Evolutionary conservation across 2,888 invertebrate genomes (phyloP), one percentile per base, ranked within the genome.

Genomic region (Tortrix viridana): DNA sequence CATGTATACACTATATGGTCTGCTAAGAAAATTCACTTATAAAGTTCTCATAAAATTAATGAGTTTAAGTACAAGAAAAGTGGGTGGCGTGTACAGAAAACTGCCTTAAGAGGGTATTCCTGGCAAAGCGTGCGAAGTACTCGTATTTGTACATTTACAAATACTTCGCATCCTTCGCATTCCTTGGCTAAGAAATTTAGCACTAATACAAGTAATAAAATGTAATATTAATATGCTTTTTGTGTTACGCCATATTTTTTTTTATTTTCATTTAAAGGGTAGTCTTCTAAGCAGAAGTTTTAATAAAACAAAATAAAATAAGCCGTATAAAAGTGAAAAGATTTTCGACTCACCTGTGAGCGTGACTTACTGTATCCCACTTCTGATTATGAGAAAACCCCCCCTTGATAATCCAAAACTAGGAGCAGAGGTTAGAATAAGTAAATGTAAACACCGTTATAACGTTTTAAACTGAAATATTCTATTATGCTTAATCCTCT

Each of bases 341-440:
- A n/a, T n/a, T n/a, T 38, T 26, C 26, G n/a, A 38, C 38, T 38
- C 38, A 38, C 38, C 38, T 38, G 38, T 38, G 38, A 38, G 38
- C 38, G 38, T 38, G 38, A 38, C 38, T 38, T 38, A 38, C 38
- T 38, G 38, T n/a, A n/a, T 3, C 0, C 38, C 38, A 38, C 38
- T 38, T 38, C 38, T 0, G 38, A 38, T 38, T 38, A 26, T 26
- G 2, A 26, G 26, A 26, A 26, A 5, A 26, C 26, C 9, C 9
- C 26, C 26, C 26, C 7, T 9, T 9, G 9, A 26, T 26, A 5
- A 26, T 26, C 26, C 26, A 7, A 7, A 26, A 1, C 26, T 26
- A 9, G 26, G 9, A 9, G 26, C 9, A 7, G 9, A 9, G 26
- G 26, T 26, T 9, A 26, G 26, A 7, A 6, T 5, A 4, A 23